Evolutionary conservation across 2,797 vertebrate species (phyloP), one percentile per base, ranked within the genome.

Genomic region (Mionectes olivaceus): DNA sequence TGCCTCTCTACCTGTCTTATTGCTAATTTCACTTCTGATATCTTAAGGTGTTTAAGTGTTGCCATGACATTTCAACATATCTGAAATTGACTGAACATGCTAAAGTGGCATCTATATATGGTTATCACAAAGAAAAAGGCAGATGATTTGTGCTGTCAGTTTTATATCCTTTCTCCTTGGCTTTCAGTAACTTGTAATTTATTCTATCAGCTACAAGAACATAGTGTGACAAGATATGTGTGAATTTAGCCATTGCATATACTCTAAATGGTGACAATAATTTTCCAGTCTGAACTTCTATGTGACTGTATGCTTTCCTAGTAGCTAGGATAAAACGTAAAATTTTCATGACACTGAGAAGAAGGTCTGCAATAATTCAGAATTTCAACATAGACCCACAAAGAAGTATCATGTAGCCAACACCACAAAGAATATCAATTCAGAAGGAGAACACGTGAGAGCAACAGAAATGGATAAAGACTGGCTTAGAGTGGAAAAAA

Each of bases 361-460:
- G 10, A 65, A 70, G 15, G 7, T 60, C 47, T 75, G 4, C 35
- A 28, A 32, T 27, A 39, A 73, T 25, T 60, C 24, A 64, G 16
- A 71, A 64, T 92, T 82, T 67, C 52, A 19, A 47, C 18, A 33
- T 79, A 7, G 5, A 11, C 43, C 33, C 17, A 56, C 41, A 52
- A n/a, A 87, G 30, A 71, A 44, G 3, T 47, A 35, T 30, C 30
- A 5, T 4, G 23, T 19, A 67, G 8, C 28, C 44, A 82, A 8
- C 9, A 55, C 3, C 14, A 47, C 11, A 79, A 64, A 75, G 18
- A 19, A 52, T 22, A 3, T 33, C 24, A 71, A 67, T 67, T 64
- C 0, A 0, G 13, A 49, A 70, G 6, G 9, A 79, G 2, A 74
- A 30, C 7, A 13, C 39, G 2, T 0, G 2, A 83, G 55, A 64